Evolutionary conservation across 2,797 vertebrate genomes (phyloP).

Genomic region (Pteropus rufus): DNA sequence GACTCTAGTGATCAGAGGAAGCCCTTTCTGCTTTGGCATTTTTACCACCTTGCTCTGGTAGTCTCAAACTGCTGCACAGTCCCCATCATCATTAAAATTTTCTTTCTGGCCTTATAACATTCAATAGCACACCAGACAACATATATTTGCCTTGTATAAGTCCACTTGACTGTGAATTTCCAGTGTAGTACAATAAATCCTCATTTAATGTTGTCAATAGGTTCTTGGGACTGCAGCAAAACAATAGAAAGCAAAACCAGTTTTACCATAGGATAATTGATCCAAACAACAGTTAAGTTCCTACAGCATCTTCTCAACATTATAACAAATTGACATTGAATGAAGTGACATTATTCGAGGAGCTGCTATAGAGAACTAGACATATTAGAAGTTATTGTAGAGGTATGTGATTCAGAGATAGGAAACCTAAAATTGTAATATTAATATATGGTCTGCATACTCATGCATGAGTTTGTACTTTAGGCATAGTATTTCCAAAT

Average conservation of each 20-base stretch:
- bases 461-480: not conserved
- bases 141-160: not conserved
- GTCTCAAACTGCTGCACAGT: not conserved
- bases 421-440: not conserved
- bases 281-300: not conserved
- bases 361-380: not conserved
- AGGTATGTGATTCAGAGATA: not conserved
- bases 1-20: not conserved
- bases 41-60: not conserved
- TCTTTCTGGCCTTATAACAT: slow-evolving; percentile 4
- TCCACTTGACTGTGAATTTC: not conserved
- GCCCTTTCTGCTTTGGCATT: not conserved
- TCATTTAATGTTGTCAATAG: not conserved
- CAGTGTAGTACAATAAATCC: not conserved
- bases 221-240: not conserved
- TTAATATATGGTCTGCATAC: not conserved
- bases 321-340: not conserved
- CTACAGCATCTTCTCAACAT: too few species aligned
- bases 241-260: not conserved
- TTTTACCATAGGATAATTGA: not conserved
- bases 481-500: not conserved
- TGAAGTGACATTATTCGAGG: not conserved
- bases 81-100: not conserved
- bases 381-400: not conserved
- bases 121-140: not conserved